Conservation (phyloP, 1,140 invertebrate genomes). For the Drosophila serrata region DNA sequence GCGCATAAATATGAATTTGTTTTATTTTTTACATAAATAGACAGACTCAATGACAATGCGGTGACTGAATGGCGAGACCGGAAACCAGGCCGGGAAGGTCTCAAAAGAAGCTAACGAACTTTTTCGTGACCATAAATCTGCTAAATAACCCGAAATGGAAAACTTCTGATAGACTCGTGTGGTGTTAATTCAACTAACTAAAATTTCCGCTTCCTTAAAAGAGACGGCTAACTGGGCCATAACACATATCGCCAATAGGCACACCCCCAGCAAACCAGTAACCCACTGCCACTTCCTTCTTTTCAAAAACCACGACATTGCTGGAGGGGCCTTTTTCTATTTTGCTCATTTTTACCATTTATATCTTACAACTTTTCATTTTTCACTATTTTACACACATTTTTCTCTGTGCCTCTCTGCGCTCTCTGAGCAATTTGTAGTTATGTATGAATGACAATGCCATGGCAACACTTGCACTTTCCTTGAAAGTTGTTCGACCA, state of each 20-base stretch:
- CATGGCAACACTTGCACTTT: slow-evolving; percentile 83
- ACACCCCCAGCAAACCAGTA: slow-evolving; percentile 59
- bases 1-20: slow-evolving; percentile 36
- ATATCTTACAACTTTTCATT: slow-evolving; percentile 1
- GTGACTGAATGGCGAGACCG: slow-evolving; percentile 47
- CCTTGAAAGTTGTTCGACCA: slow-evolving; percentile 73
- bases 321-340: slow-evolving; percentile 25
- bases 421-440: slow-evolving; percentile 30
- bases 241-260: slow-evolving; percentile 12
- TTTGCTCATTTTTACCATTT: slow-evolving; percentile 1
- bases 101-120: slow-evolving; percentile 29
- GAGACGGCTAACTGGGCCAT: slow-evolving; percentile 28
- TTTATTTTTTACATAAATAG: slow-evolving; percentile 51
- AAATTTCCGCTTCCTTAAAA: slow-evolving; percentile 53
- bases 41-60: slow-evolving; percentile 37
- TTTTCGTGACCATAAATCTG: slow-evolving; percentile 32
- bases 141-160: slow-evolving; percentile 33
- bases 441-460: slow-evolving; percentile 66
- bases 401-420: neutral
- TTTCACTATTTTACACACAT: neutral
- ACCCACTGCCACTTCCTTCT: slow-evolving; percentile 77
- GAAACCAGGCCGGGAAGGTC: slow-evolving; percentile 62
- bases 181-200: slow-evolving; percentile 51
- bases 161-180: slow-evolving; percentile 5
- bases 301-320: slow-evolving; percentile 58